These are phyloP conservation scores for Euglossa dilemma DNA, from an alignment of 1,140 invertebrate species.

Conservation along the genomic window DNA sequence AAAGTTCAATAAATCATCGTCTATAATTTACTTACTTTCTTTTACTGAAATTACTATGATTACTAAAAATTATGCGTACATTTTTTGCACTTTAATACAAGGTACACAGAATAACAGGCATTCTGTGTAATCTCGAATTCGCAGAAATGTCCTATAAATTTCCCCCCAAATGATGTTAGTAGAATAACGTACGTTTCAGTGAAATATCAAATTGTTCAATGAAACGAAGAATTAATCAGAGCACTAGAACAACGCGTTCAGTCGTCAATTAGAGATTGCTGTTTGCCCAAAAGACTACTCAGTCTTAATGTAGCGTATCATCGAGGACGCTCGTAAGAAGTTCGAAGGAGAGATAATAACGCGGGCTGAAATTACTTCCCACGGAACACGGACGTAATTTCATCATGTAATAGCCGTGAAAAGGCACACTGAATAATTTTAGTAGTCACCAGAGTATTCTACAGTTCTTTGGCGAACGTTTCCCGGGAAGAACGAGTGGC, in stretches of 20 bases:
- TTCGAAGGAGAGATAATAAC: not conserved
- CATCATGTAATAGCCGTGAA: conserved; percentile 25
- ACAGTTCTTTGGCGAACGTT: conserved; percentile 51
- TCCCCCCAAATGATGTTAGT: not conserved
- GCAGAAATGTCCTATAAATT: not conserved
- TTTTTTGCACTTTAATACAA: too few species aligned
- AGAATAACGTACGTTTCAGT: not conserved
- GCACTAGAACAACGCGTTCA: too few species aligned
- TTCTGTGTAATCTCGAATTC: not conserved
- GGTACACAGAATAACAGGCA: not conserved
- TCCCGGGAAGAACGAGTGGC: conserved; percentile 46
- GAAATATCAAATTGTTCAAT: not conserved
- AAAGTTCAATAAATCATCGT: too few species aligned
- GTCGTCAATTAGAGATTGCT: not conserved
- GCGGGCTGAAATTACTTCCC: not conserved
- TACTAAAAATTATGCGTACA: too few species aligned
- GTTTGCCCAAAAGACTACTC: not conserved
- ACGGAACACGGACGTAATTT: conserved; percentile 14
- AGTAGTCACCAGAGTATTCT: conserved; percentile 58
- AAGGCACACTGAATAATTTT: conserved; percentile 48
- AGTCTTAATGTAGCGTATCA: not conserved
- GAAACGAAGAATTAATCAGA: too few species aligned
- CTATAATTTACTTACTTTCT: not conserved
- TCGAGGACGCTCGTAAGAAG: not conserved
- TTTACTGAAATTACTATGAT: too few species aligned